Percentiles rank a stretch among this genome's conserved stretches.
phyloP scores from a whole-genome alignment of 2,797 vertebrate species.

The Esox masquinongy region DNA sequence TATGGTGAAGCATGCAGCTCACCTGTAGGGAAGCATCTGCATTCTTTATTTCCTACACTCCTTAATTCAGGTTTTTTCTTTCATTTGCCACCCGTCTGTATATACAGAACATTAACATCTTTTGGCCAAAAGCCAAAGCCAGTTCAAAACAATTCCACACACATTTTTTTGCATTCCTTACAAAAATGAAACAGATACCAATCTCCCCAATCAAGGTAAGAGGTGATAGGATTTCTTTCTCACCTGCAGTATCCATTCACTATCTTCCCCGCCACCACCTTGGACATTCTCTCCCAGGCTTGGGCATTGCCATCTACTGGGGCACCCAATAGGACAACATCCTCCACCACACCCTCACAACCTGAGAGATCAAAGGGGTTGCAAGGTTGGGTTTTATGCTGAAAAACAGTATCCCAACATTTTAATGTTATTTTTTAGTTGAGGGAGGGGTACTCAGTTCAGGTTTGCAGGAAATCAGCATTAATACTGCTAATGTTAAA shows the following conservation, averaged over 20 bases:
- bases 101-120: background rate
- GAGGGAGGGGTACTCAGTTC: too few species aligned
- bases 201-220: background rate
- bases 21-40: too few species aligned
- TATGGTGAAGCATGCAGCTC: background rate
- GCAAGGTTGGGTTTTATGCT: too few species aligned
- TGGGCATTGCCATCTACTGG: constrained; percentile 92
- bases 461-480: too few species aligned
- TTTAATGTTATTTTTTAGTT: too few species aligned
- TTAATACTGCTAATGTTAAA: too few species aligned
- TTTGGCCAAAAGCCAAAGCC: too few species aligned
- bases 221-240: constrained; percentile 3
- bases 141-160: background rate
- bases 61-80: too few species aligned
- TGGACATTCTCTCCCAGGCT: constrained; percentile 83
- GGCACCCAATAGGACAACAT: constrained; percentile 89
- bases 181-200: background rate
- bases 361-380: constrained; percentile 51
- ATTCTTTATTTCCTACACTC: too few species aligned
- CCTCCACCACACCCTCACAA: constrained; percentile 89
- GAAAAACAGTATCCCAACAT: too few species aligned
- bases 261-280: constrained; percentile 90
- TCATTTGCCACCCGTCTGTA: too few species aligned
- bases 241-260: constrained; percentile 97
- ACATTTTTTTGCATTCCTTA: background rate